phyloP scores from a whole-genome alignment of 2,113 vertebrate genomes.

The Galemys pyrenaicus region DNA sequence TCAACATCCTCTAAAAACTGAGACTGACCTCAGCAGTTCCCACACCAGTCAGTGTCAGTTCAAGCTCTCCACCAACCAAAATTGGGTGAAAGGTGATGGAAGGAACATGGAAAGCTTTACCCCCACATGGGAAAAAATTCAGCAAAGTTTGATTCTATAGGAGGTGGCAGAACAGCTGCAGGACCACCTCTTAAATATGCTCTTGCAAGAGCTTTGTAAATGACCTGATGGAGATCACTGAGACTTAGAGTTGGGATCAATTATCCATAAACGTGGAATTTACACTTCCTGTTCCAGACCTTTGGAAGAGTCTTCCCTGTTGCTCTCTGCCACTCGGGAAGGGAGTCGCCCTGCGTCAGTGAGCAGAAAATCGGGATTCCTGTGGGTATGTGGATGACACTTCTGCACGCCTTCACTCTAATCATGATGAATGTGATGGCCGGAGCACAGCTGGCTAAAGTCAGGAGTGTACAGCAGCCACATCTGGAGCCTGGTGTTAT shows the following conservation, averaged over 20 bases:
- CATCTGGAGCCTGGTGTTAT: constrained; percentile 69
- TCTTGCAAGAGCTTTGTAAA: constrained; percentile 28
- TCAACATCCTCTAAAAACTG: neutral
- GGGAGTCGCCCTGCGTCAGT: neutral
- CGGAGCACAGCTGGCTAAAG: constrained; percentile 70
- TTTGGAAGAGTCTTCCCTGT: neutral
- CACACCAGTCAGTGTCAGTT: neutral
- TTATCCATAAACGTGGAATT: constrained; percentile 46
- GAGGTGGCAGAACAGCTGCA: neutral
- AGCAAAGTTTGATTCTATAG: neutral
- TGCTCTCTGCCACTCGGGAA: neutral
- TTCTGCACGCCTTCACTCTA: neutral
- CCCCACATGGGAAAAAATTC: neutral
- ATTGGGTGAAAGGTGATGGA: neutral
- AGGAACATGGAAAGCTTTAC: neutral
- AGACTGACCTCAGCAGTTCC: neutral
- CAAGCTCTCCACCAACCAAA: neutral
- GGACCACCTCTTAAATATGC: constrained; percentile 2
- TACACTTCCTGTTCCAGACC: neutral
- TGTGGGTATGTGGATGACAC: no score
- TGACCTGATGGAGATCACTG: constrained; percentile 28
- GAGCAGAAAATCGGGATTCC: neutral
- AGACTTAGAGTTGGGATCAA: neutral
- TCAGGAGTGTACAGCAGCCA: constrained; percentile 56
- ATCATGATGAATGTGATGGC: constrained; percentile 51